Evolutionary conservation across 2,797 vertebrate species (phyloP).

Genomic region (Lutjanus argentimaculatus): DNA sequence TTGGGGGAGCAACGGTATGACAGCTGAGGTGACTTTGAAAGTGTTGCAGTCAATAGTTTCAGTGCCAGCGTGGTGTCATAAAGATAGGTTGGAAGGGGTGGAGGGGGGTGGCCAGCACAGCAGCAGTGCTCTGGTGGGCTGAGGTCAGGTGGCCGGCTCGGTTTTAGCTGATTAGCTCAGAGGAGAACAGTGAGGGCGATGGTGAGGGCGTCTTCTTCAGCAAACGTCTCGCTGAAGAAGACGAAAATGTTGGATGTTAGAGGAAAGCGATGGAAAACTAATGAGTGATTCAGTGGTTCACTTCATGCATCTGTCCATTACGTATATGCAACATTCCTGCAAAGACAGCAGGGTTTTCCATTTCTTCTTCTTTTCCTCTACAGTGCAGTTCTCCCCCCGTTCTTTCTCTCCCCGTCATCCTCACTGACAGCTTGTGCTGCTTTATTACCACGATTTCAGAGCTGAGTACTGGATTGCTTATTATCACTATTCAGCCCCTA

Average conservation of each 20-base stretch:
- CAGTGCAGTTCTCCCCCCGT: not conserved
- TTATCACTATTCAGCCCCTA: slow-evolving; percentile 72
- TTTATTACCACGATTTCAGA: slow-evolving; percentile 76
- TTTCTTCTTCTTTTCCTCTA: not conserved
- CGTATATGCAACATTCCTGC: not conserved
- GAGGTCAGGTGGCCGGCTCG: slow-evolving; percentile 18
- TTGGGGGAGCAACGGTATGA: slow-evolving; percentile 30
- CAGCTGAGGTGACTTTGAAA: slow-evolving; percentile 78
- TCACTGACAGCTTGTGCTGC: slow-evolving; percentile 46
- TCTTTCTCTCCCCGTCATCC: slow-evolving; percentile 19
- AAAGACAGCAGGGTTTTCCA: not conserved
- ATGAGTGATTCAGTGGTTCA: not conserved
- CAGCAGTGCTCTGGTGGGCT: slow-evolving; percentile 32
- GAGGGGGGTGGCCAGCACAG: slow-evolving; percentile 16
- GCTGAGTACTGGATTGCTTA: slow-evolving; percentile 76
- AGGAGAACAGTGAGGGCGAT: not conserved
- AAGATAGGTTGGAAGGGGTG: slow-evolving; percentile 33
- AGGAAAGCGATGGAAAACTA: not conserved
- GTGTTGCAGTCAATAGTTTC: slow-evolving; percentile 76
- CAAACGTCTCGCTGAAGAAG: not conserved
- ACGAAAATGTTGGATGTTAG: not conserved
- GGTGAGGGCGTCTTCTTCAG: not conserved
- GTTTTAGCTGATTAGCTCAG: slow-evolving; percentile 51
- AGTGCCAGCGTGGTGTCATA: slow-evolving; percentile 64
- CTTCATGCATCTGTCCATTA: not conserved